Evolutionary conservation across 1,140 invertebrate genomes (phyloP).

Genomic region (Dreissena polymorpha): DNA sequence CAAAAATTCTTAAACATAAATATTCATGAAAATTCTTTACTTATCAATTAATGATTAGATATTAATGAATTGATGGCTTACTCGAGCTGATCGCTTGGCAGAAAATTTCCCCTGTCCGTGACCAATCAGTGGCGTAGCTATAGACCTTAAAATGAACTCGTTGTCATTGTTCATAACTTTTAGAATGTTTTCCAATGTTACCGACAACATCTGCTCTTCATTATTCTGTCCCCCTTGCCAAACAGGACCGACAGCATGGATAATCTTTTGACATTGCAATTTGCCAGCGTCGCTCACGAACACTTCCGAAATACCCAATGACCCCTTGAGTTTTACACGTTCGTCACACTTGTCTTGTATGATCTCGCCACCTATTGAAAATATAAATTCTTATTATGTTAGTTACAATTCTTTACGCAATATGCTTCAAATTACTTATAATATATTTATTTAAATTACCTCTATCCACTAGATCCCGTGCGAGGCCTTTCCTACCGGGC

Average conservation of each 20-base stretch:
- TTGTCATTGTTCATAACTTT: slow-evolving; percentile 12
- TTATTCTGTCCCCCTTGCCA: slow-evolving; percentile 53
- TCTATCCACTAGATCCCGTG: slow-evolving; percentile 30
- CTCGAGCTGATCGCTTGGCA: not conserved
- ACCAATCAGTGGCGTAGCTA: slow-evolving; percentile 23
- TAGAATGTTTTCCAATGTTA: slow-evolving; percentile 42
- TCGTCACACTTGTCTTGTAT: slow-evolving; percentile 51
- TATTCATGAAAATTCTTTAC: no score
- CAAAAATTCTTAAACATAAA: no score
- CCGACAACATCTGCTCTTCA: slow-evolving; percentile 36
- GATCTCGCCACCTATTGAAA: slow-evolving; percentile 50
- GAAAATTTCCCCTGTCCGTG: not conserved
- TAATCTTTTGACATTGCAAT: slow-evolving; percentile 56
- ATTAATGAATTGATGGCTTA: not conserved
- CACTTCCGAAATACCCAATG: slow-evolving; percentile 46
- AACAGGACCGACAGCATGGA: slow-evolving; percentile 61
- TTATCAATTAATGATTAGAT: no score
- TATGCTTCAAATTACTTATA: not conserved
- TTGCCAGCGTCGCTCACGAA: slow-evolving; percentile 43
- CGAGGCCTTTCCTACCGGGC: slow-evolving; percentile 50
- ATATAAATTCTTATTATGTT: not conserved
- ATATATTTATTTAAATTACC: slow-evolving; percentile 19
- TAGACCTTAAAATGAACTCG: slow-evolving; percentile 16
- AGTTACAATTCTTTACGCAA: not conserved
- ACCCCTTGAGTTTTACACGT: slow-evolving; percentile 23